Evolutionary conservation across 2,113 vertebrate genomes (phyloP).

Genomic region (Regulus satrapa): DNA sequence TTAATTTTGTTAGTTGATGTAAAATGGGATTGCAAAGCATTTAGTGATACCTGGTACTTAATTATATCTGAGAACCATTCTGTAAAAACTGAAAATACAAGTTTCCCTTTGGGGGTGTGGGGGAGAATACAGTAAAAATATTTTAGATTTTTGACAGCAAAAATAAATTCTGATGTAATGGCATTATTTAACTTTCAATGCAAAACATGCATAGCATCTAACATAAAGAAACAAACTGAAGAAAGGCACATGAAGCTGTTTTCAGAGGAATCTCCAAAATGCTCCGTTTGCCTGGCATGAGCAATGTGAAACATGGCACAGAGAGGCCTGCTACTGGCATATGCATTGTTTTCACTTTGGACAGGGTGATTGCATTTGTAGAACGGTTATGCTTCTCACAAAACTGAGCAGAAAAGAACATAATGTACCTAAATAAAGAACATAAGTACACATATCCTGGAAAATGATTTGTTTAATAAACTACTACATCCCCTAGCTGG

Average conservation of each 20-base stretch:
- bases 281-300: not conserved
- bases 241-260: not conserved
- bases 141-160: not conserved
- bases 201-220: not conserved
- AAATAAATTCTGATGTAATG: not conserved
- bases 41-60: not conserved
- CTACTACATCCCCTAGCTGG: conserved; percentile 26
- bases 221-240: not conserved
- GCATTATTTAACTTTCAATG: not conserved
- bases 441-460: conserved; percentile 24
- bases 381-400: not conserved
- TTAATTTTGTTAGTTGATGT: not conserved
- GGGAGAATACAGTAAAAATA: not conserved
- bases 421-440: conserved; percentile 4
- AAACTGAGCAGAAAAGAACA: conserved; percentile 20
- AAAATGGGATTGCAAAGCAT: not conserved
- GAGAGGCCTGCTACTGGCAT: not conserved
- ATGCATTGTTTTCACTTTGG: not conserved
- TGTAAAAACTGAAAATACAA: not conserved
- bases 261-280: not conserved
- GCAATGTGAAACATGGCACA: not conserved
- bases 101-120: not conserved
- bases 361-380: not conserved
- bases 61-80: not conserved
- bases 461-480: conserved; percentile 60